A percentile compares a stretch with the other conserved stretches of the same genome.
Conservation (phyloP, 2,888 invertebrate genomes). For the Acholoe squamosa region DNA sequence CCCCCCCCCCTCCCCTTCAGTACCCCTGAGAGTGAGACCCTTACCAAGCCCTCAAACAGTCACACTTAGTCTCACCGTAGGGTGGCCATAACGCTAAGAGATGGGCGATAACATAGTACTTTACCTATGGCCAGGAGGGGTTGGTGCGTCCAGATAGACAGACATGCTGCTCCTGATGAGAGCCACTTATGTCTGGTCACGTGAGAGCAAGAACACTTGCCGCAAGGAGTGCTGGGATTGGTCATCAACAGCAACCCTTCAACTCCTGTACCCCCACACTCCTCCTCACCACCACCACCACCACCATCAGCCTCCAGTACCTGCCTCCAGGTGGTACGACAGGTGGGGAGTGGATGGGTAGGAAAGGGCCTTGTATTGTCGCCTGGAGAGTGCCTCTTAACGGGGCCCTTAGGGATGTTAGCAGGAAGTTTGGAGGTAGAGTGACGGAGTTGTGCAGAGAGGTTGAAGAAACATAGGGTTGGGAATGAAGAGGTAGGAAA, state of each 20-base stretch:
- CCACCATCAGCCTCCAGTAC: no score
- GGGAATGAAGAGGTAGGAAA: neutral
- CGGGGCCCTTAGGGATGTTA: neutral
- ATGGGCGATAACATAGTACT: slow-evolving; percentile 17
- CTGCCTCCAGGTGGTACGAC: no score
- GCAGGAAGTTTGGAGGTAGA: neutral
- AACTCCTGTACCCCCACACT: neutral
- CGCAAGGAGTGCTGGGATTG: slow-evolving; percentile 23
- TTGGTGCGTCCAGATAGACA: neutral
- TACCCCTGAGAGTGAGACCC: neutral
- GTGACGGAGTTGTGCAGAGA: neutral
- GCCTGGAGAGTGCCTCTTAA: neutral
- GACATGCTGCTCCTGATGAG: neutral
- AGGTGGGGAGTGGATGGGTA: neutral
- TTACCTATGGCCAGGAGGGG: neutral
- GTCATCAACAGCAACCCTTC: neutral
- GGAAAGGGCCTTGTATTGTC: neutral
- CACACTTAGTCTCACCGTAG: neutral
- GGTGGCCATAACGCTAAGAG: neutral
- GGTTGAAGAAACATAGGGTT: neutral
- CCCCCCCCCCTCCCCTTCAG: neutral
- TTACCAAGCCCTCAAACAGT: neutral
- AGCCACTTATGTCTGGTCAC: slow-evolving; percentile 22
- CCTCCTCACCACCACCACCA: no score
- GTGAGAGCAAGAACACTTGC: slow-evolving; percentile 4